Conservation (phyloP, 2,797 vertebrate species). For the Crax fasciolata region DNA sequence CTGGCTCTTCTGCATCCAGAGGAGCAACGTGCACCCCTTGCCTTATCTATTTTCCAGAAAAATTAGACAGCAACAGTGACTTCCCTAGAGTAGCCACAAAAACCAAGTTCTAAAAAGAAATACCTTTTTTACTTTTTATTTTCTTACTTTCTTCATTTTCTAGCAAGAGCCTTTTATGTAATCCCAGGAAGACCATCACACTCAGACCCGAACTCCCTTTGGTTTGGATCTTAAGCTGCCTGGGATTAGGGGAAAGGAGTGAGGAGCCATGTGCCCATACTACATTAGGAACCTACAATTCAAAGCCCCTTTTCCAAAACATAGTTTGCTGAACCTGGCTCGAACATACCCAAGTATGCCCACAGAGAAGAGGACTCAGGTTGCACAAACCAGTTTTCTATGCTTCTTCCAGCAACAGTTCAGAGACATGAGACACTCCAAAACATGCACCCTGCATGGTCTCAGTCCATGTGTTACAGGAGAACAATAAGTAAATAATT, state of each 20-base stretch:
- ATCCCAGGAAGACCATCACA: not conserved
- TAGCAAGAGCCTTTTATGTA: not conserved
- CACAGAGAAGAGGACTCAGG: fast-evolving
- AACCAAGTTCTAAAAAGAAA: not conserved
- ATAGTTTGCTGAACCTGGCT: fast-evolving
- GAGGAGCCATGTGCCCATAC: not conserved
- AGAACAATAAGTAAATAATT: not conserved
- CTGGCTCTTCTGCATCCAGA: not conserved
- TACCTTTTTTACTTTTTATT: not conserved
- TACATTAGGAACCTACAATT: not conserved
- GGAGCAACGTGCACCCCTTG: fast-evolving
- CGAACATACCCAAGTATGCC: not conserved
- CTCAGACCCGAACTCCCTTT: not conserved
- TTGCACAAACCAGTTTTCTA: not conserved
- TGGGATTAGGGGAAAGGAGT: fast-evolving
- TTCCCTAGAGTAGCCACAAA: not conserved
- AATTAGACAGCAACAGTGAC: not conserved
- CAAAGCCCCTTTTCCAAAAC: not conserved
- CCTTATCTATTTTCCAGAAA: not conserved
- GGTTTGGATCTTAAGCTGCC: not conserved
- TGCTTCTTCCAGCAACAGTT: not conserved
- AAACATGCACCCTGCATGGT: not conserved
- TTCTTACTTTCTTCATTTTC: not conserved
- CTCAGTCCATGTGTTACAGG: not conserved
- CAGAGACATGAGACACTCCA: not conserved